Evolutionary conservation across 1,140 invertebrate species (phyloP).

Genomic region (Drosophila rhopaloa): DNA sequence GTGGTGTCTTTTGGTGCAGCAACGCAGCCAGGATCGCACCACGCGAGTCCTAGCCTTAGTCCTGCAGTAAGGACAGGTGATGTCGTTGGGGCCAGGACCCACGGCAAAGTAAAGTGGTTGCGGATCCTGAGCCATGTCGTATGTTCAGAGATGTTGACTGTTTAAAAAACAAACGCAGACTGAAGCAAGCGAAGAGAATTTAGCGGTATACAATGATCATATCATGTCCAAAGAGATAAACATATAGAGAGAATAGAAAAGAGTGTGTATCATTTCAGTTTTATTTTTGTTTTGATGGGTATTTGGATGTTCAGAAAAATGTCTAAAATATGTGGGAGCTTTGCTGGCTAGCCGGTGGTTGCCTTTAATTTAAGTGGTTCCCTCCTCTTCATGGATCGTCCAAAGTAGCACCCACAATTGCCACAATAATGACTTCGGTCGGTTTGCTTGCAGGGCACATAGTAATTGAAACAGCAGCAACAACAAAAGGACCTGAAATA

Average conservation of each 20-base stretch:
- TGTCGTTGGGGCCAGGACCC: slow-evolving; percentile 75
- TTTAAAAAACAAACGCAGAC: slow-evolving; percentile 41
- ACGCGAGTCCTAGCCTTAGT: slow-evolving; percentile 62
- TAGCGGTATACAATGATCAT: neutral
- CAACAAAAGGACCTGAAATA: slow-evolving; percentile 69
- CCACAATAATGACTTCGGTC: slow-evolving; percentile 80
- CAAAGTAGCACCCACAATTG: slow-evolving; percentile 82
- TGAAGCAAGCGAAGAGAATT: slow-evolving; percentile 26
- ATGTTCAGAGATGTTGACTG: slow-evolving; percentile 28
- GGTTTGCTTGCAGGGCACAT: slow-evolving; percentile 73
- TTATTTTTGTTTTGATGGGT: slow-evolving; percentile 37
- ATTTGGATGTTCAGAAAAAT: neutral
- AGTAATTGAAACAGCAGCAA: slow-evolving; percentile 75
- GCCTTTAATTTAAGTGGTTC: slow-evolving; percentile 57
- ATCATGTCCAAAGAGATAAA: slow-evolving; percentile 5
- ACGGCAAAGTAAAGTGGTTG: slow-evolving; percentile 78
- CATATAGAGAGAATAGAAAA: neutral
- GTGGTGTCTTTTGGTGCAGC: slow-evolving; percentile 70
- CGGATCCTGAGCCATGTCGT: slow-evolving; percentile 48
- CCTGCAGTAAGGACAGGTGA: slow-evolving; percentile 77
- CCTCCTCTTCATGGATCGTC: slow-evolving; percentile 67
- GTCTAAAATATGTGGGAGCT: slow-evolving; percentile 13
- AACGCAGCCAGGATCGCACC: slow-evolving; percentile 58
- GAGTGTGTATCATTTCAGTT: slow-evolving; percentile 18
- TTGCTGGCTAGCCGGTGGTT: slow-evolving; percentile 26